A percentile compares a stretch with the other conserved stretches of the same genome.
Evolutionary conservation across 2,113 vertebrate genomes (phyloP).

Genomic region (Dromaius novaehollandiae): DNA sequence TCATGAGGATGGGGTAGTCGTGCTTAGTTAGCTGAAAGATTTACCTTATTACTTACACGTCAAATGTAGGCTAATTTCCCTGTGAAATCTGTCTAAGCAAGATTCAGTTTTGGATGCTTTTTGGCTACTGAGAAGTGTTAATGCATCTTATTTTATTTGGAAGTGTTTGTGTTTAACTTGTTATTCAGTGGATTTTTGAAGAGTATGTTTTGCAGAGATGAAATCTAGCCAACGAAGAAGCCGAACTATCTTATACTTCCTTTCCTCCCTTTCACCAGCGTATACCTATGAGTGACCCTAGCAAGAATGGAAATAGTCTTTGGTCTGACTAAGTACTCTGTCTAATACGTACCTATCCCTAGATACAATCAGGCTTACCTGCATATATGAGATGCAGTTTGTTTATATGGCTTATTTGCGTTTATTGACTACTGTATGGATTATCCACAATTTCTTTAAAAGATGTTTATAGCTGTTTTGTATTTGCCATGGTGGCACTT

Average conservation of each 20-base stretch:
- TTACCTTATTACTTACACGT: constrained; percentile 29
- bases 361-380: neutral
- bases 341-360: neutral
- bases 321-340: neutral
- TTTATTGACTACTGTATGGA: neutral
- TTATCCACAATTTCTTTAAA: neutral
- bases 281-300: neutral
- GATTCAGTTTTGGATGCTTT: neutral
- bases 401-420: neutral
- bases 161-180: neutral
- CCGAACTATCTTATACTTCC: neutral
- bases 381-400: neutral
- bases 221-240: neutral
- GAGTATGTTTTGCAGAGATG: neutral
- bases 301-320: neutral
- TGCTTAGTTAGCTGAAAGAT: neutral
- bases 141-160: neutral
- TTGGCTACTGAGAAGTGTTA: neutral
- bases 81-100: neutral
- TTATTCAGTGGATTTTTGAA: neutral
- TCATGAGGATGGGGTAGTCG: neutral
- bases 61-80: constrained; percentile 26
- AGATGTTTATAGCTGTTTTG: neutral
- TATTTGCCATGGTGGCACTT: neutral
- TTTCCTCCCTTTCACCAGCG: neutral